A percentile compares a stretch with the other conserved stretches of the same genome.
phyloP scores from a whole-genome alignment of 2,797 vertebrate species.

The Myotis daubentonii region DNA sequence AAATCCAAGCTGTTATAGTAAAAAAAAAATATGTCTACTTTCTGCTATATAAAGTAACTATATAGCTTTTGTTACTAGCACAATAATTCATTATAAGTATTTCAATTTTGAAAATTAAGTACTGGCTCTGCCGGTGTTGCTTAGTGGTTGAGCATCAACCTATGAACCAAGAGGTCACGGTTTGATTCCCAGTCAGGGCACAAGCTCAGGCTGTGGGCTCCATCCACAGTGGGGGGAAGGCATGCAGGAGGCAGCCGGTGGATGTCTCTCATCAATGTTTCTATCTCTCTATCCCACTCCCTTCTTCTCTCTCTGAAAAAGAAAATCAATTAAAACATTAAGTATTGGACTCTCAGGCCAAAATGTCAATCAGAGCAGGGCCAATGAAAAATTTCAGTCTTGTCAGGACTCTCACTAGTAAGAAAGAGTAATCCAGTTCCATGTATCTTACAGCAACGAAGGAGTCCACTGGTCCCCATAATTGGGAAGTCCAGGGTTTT shows the following conservation, averaged over 20 bases:
- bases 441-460: neutral
- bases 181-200: too few relatives aligned
- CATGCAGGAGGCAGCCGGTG: too few relatives aligned
- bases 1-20: neutral
- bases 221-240: too few relatives aligned
- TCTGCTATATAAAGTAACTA: neutral
- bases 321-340: neutral
- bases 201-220: too few relatives aligned
- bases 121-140: neutral
- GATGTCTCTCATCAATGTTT: too few relatives aligned
- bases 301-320: too few relatives aligned
- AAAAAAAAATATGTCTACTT: neutral
- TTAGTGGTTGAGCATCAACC: too few relatives aligned
- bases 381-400: neutral
- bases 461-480: neutral
- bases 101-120: conserved; percentile 21
- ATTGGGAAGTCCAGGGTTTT: neutral
- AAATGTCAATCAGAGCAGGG: neutral
- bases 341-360: neutral
- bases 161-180: too few relatives aligned
- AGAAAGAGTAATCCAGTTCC: neutral
- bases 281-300: too few relatives aligned
- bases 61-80: neutral
- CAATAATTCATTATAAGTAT: neutral
- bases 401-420: neutral